phyloP scores from a whole-genome alignment of 2,888 invertebrate species.

The Notocelia uddmanniana region DNA sequence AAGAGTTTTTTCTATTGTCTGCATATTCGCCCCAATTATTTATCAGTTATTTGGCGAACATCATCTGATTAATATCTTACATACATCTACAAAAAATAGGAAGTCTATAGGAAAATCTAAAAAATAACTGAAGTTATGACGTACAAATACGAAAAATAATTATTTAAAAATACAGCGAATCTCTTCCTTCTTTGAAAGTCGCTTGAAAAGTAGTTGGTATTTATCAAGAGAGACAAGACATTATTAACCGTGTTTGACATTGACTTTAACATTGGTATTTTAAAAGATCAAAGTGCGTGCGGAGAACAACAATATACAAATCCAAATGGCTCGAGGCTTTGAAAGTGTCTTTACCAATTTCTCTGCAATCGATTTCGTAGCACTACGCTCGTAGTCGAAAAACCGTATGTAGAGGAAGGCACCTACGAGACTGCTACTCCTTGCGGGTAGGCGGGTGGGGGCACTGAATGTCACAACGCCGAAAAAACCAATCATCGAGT shows the following conservation, averaged over 20 bases:
- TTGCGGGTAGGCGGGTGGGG: too few species aligned
- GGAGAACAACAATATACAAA: not conserved
- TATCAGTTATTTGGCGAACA: constrained; percentile 9
- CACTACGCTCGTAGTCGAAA: too few species aligned
- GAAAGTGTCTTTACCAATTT: too few species aligned
- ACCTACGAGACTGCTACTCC: too few species aligned
- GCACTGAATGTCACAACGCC: too few species aligned
- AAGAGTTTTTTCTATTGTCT: constrained; percentile 25
- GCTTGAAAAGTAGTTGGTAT: not conserved
- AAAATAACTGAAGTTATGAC: not conserved
- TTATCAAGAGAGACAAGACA: not conserved
- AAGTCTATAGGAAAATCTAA: not conserved
- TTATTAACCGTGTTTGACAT: constrained; percentile 3
- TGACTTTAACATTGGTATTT: constrained; percentile 18
- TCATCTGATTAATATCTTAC: constrained; percentile 13
- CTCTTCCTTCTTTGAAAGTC: not conserved
- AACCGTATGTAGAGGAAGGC: too few species aligned
- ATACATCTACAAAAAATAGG: not conserved
- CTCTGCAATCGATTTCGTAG: too few species aligned
- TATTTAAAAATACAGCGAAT: not conserved
- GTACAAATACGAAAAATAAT: constrained; percentile 1
- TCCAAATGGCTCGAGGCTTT: too few species aligned
- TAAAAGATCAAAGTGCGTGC: constrained; percentile 15
- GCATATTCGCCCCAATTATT: constrained; percentile 2
- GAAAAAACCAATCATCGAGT: too few species aligned